phyloP scores from a whole-genome alignment of 2,797 vertebrate species.

The Parauchenoglanis ngamensis region DNA sequence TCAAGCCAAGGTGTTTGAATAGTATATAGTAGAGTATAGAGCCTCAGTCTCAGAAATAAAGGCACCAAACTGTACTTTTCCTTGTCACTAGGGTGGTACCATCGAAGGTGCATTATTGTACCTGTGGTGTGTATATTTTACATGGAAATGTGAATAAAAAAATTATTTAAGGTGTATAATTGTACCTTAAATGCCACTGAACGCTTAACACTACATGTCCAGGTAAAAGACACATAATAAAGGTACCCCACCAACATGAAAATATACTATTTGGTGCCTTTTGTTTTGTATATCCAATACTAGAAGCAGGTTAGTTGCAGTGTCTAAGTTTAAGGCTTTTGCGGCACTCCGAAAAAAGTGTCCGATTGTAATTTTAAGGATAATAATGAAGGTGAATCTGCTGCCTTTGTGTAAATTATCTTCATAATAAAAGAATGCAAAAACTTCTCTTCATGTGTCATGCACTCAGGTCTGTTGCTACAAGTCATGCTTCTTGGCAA shows the following conservation, averaged over 20 bases:
- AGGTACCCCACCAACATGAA: neutral
- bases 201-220: neutral
- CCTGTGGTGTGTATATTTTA: neutral
- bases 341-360: neutral
- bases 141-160: neutral
- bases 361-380: neutral
- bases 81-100: neutral
- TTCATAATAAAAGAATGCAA: slow-evolving; percentile 8
- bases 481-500: neutral
- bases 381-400: neutral
- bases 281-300: neutral
- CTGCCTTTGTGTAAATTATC: too few species aligned
- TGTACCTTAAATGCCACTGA: neutral
- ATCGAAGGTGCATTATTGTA: neutral
- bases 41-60: too few species aligned
- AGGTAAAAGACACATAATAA: neutral
- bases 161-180: neutral
- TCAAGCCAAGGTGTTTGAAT: neutral
- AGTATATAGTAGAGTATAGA: neutral
- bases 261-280: too few species aligned
- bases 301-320: neutral
- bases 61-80: neutral
- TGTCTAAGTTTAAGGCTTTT: neutral
- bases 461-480: neutral
- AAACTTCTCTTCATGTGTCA: neutral